A percentile compares a stretch with the other conserved stretches of the same genome.
These are phyloP conservation scores for Chinchilla lanigera DNA, from an alignment of 2,113 vertebrate genomes.

Conservation along the genomic window DNA sequence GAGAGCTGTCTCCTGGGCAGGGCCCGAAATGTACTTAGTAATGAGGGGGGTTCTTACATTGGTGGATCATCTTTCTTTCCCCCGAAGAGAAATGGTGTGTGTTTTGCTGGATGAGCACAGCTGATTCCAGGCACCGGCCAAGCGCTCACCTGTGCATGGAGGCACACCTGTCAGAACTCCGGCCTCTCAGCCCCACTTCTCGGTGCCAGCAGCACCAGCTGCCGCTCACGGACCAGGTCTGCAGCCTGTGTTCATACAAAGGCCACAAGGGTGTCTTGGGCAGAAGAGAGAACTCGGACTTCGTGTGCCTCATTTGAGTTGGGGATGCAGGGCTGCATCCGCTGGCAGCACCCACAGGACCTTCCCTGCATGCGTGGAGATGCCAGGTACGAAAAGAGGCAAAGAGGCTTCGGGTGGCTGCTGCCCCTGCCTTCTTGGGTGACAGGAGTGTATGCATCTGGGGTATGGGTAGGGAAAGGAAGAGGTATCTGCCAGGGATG, in stretches of 20 bases:
- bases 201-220: background rate
- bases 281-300: background rate
- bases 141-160: background rate
- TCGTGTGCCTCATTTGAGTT: background rate
- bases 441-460: background rate
- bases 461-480: no score
- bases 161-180: background rate
- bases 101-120: background rate
- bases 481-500: background rate
- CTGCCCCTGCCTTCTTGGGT: background rate
- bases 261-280: accelerated
- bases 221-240: background rate
- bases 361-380: background rate
- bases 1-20: background rate
- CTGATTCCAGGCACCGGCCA: no score
- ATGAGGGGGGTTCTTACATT: background rate
- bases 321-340: background rate
- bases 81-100: background rate
- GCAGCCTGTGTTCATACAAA: no score
- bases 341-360: background rate
- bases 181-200: background rate
- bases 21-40: background rate
- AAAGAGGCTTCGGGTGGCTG: background rate
- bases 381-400: background rate
- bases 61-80: background rate